phyloP scores from a whole-genome alignment of 2,888 invertebrate genomes.

The Cheiracanthium punctorium region DNA sequence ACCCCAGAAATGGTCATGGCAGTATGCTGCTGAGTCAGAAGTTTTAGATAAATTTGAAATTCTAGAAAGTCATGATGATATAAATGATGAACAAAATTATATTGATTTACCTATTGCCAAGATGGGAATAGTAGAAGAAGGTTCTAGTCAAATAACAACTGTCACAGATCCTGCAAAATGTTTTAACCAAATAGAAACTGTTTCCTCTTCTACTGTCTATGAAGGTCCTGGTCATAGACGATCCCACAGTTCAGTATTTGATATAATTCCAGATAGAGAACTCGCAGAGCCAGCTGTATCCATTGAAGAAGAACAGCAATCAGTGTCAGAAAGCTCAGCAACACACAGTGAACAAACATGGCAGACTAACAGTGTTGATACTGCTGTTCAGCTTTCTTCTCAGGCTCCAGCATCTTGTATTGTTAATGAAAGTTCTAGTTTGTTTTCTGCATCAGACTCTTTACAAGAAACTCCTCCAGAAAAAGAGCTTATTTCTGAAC shows the following conservation, averaged over 20 bases:
- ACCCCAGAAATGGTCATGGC: constrained; percentile 58
- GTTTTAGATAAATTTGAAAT: constrained; percentile 46
- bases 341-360: constrained; percentile 72
- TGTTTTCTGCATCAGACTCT: constrained; percentile 24
- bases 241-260: constrained; percentile 52
- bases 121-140: not conserved
- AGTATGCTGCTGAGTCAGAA: constrained; percentile 57
- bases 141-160: constrained; percentile 13
- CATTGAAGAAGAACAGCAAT: constrained; percentile 71
- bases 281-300: constrained; percentile 29
- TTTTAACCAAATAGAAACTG: constrained; percentile 26
- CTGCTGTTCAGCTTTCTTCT: constrained; percentile 68
- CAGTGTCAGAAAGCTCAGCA: constrained; percentile 71
- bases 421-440: constrained; percentile 28
- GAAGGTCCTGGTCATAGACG: constrained; percentile 47
- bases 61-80: constrained; percentile 17
- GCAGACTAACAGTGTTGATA: constrained; percentile 72
- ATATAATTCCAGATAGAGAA: constrained; percentile 44
- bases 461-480: constrained; percentile 68
- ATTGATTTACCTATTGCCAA: constrained; percentile 4
- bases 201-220: constrained; percentile 19
- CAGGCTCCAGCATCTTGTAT: constrained; percentile 28
- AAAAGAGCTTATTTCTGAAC: constrained; percentile 75
- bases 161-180: not conserved
- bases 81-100: not conserved